phyloP scores from a whole-genome alignment of 2,797 vertebrate species.

The Taeniopygia guttata region DNA sequence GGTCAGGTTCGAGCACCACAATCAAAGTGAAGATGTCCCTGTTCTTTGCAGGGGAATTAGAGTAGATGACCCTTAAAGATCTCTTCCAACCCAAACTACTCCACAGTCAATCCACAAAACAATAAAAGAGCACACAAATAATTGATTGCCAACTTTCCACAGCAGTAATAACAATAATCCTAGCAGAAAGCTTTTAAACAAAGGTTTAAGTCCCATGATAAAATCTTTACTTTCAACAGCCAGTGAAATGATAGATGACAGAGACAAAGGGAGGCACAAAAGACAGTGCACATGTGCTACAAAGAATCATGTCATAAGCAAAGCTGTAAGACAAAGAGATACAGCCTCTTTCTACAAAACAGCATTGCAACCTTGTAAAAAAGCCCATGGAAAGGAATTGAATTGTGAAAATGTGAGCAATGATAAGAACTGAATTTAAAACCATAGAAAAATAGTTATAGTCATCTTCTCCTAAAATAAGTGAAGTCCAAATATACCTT shows the following conservation, averaged over 20 bases:
- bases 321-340: neutral
- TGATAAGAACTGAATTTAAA: neutral
- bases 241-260: neutral
- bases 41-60: neutral
- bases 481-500: neutral
- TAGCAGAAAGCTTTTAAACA: neutral
- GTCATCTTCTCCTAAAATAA: neutral
- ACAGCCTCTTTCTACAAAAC: neutral
- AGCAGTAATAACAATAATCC: neutral
- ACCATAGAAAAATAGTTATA: neutral
- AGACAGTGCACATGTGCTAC: neutral
- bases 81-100: neutral
- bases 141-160: neutral
- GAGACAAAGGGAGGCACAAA: neutral
- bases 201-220: neutral
- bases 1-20: neutral
- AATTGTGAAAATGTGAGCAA: neutral
- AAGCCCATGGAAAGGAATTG: fast-evolving
- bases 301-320: neutral
- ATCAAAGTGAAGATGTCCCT: neutral
- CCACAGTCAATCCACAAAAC: neutral
- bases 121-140: neutral
- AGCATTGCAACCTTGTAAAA: neutral
- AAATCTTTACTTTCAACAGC: neutral
- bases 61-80: neutral